Conservation (phyloP, 2,797 vertebrate genomes). For the Paguma larvata region DNA sequence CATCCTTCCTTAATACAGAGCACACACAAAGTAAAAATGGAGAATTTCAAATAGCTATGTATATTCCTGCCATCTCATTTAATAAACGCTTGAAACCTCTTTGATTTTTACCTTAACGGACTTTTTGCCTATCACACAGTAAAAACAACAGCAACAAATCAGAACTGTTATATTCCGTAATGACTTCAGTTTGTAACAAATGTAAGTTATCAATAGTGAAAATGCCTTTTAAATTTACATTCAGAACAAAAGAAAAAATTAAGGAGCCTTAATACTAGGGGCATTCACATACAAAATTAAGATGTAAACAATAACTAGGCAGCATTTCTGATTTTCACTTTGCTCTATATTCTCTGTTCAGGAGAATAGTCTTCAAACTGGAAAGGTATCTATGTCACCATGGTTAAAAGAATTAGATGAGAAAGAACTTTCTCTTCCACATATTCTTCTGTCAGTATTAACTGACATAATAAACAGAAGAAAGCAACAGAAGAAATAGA, state of each 20-base stretch:
- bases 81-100: neutral
- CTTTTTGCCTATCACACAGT: neutral
- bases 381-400: neutral
- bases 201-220: neutral
- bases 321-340: neutral
- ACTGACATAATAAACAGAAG: neutral
- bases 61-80: neutral
- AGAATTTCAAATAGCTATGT: neutral
- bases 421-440: neutral
- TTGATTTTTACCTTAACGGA: neutral
- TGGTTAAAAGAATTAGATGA: neutral
- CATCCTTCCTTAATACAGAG: neutral
- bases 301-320: neutral
- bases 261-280: neutral
- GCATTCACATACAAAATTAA: neutral
- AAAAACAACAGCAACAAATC: neutral
- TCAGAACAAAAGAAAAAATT: neutral
- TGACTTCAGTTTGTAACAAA: neutral
- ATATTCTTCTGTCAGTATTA: neutral
- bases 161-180: neutral
- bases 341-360: neutral
- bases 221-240: slow-evolving; percentile 22
- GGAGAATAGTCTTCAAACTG: neutral
- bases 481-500: neutral
- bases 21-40: neutral